phyloP scores from a whole-genome alignment of 1,140 invertebrate species.

The Coenobita brevimanus region DNA sequence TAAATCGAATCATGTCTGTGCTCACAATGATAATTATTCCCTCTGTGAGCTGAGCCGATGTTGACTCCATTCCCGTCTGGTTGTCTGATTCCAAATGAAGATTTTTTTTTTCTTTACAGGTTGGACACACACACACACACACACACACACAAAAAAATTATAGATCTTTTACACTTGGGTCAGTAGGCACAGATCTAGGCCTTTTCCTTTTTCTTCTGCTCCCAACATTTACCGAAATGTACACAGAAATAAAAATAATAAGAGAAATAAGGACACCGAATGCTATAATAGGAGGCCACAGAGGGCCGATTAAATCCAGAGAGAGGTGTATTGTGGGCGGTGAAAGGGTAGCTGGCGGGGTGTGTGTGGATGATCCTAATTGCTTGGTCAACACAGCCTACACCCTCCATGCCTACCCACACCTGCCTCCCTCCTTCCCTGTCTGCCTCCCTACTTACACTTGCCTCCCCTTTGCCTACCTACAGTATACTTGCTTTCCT shows the following conservation, averaged over 20 bases:
- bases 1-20: slow-evolving; percentile 59
- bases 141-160: too few relatives aligned
- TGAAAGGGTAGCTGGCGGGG: slow-evolving; percentile 26
- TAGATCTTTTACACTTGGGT: too few relatives aligned
- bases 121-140: too few relatives aligned
- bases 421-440: not conserved
- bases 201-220: too few relatives aligned
- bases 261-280: too few relatives aligned
- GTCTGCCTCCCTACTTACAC: not conserved
- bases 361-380: slow-evolving; percentile 38
- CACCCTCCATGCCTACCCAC: not conserved
- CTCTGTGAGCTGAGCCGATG: slow-evolving; percentile 27
- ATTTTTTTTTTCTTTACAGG: slow-evolving; percentile 17
- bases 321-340: not conserved
- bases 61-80: slow-evolving; percentile 12
- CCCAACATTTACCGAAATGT: too few relatives aligned
- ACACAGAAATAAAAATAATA: too few relatives aligned
- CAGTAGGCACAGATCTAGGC: too few relatives aligned
- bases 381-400: slow-evolving; percentile 41
- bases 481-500: not conserved
- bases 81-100: slow-evolving; percentile 37
- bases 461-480: not conserved
- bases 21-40: slow-evolving; percentile 56
- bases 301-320: not conserved
- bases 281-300: not conserved